Percentiles rank a stretch among this genome's conserved stretches.
Conservation (phyloP, 2,113 vertebrate species). For the Pyxicephalus adspersus region DNA sequence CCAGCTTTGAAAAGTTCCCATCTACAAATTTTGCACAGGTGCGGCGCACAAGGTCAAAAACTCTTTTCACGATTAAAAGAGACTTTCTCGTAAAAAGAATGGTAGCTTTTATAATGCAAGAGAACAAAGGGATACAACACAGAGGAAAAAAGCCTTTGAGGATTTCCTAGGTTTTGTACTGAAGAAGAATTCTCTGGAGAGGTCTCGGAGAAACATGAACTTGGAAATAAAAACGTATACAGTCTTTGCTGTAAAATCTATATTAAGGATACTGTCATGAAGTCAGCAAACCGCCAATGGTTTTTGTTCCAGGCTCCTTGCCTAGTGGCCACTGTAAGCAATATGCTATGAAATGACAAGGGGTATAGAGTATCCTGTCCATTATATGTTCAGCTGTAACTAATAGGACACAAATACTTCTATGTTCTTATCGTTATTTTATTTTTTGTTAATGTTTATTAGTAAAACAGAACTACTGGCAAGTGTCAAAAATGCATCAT, state of each 20-base stretch:
- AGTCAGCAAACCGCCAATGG: too few relatives aligned
- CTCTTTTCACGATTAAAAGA: neutral
- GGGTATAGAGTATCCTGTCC: too few relatives aligned
- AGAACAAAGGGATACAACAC: neutral
- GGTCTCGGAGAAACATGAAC: conserved; percentile 4
- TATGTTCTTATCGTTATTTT: too few relatives aligned
- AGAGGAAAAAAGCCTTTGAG: neutral
- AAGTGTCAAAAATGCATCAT: too few relatives aligned
- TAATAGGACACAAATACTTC: too few relatives aligned
- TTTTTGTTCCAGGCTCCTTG: too few relatives aligned
- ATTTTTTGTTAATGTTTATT: too few relatives aligned
- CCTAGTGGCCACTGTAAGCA: too few relatives aligned
- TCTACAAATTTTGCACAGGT: neutral
- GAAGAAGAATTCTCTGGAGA: neutral
- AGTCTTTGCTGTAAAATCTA: neutral
- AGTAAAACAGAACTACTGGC: too few relatives aligned
- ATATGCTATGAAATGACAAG: too few relatives aligned
- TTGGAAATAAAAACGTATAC: neutral
- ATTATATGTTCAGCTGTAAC: too few relatives aligned
- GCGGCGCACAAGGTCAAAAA: neutral
- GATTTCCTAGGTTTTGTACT: neutral
- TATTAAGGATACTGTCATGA: neutral
- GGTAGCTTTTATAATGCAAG: neutral
- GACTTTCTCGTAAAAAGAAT: neutral
- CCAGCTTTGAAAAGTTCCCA: neutral